Evolutionary conservation across 2,797 vertebrate genomes (phyloP), one percentile per base, ranked within the genome.

Genomic region (Cossypha polioptera): DNA sequence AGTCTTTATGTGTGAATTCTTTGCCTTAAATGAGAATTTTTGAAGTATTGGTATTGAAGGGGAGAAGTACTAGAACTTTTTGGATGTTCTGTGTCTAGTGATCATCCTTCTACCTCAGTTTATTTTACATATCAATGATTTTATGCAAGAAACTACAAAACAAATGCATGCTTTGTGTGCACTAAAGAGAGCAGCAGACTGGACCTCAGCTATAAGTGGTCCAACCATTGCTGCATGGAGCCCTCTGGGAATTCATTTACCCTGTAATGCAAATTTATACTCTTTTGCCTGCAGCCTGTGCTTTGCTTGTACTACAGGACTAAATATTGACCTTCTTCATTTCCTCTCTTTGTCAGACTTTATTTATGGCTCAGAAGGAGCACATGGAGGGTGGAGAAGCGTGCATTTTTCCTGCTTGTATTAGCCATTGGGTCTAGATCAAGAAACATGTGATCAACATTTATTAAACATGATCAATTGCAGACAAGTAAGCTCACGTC

Each of bases 351-450:
- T 85, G 74, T 90, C 74, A 85, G 53, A 29, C 68, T 80, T 89
- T 77, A 31, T 86, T 86, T 88, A 66, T 75, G 69, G 54, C 86
- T 87, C 77, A 77, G 88, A 79, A 93, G 71, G 42, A 85, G 65
- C 68, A 51, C n/a, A 11, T 28, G 78, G 50, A 89, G 67, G 48
- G 72, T 92, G 67, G 53, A 87, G 38, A n/a, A 83, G 31, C 31
- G 51, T 62, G 54, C 25, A 24, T 87, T 95, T 95, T 95, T 87
- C 50, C 71, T 82, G 50, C 61, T 91, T 74, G 15, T 80, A 89
- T 89, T 95, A 80, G 62, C 57, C 42, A 58, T 79, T 96, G 90
- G 72, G 81, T 94, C 42, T 73, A 83, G 65, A 91, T 87, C 81
- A 95, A 94, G 75, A 94, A 87, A 71, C 53, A 65, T 5, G 45